These are phyloP conservation scores for Raja brachyura DNA, from an alignment of 2,113 vertebrate genomes.

Conservation along the genomic window DNA sequence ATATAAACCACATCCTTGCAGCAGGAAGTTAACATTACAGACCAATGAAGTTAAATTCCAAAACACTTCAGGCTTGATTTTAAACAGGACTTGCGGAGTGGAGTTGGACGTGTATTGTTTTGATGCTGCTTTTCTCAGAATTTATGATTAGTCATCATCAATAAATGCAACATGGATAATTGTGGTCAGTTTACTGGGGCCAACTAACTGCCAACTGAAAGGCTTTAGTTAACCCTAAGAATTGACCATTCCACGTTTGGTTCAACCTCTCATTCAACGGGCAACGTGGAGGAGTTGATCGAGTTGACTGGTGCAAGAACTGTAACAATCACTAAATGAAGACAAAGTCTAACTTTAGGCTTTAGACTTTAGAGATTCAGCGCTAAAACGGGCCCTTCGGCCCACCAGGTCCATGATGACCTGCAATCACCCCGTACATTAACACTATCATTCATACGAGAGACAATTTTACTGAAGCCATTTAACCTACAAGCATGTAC, in stretches of 20 bases:
- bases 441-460: too few relatives aligned
- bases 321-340: background rate
- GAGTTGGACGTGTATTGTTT: background rate
- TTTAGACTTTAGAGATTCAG: too few relatives aligned
- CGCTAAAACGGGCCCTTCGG: too few relatives aligned
- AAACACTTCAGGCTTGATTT: constrained; percentile 25
- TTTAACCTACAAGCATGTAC: too few relatives aligned
- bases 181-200: background rate
- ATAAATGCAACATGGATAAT: background rate
- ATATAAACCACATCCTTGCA: background rate
- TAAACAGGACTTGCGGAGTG: background rate
- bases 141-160: background rate
- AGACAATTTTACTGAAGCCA: too few relatives aligned
- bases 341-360: background rate
- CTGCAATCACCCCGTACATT: too few relatives aligned
- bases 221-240: constrained; percentile 15
- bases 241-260: background rate
- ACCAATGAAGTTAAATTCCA: constrained; percentile 1
- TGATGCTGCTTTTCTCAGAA: constrained; percentile 3
- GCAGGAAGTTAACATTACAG: background rate
- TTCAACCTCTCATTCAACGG: background rate
- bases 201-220: constrained; percentile 25
- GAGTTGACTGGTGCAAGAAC: background rate
- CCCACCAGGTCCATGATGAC: too few relatives aligned
- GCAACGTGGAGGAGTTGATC: background rate